phyloP scores from a whole-genome alignment of 2,113 vertebrate genomes.

The Centropus bengalensis region DNA sequence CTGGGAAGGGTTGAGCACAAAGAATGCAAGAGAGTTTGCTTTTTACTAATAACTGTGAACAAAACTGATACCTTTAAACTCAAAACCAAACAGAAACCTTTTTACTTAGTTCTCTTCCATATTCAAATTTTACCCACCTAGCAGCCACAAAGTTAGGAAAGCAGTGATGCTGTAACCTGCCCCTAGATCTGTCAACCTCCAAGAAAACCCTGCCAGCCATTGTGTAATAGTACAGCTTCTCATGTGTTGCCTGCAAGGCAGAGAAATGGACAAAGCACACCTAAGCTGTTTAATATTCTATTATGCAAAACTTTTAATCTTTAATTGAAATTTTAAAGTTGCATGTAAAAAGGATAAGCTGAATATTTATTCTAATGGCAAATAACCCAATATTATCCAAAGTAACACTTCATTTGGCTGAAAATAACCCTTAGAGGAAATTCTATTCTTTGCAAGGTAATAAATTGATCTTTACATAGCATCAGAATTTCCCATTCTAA shows the following conservation, averaged over 20 bases:
- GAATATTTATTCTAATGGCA: neutral
- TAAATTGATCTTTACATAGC: constrained; percentile 9
- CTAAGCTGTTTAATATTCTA: neutral
- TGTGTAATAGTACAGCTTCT: neutral
- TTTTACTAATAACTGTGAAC: constrained; percentile 28
- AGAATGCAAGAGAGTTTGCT: neutral
- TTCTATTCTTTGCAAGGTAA: constrained; percentile 26
- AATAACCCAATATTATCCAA: neutral
- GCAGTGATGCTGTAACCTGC: neutral
- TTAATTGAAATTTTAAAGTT: constrained; percentile 6
- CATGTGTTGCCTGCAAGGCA: neutral
- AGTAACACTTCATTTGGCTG: constrained; percentile 5
- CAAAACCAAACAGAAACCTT: neutral
- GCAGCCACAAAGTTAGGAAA: constrained; percentile 11
- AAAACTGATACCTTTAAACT: constrained; percentile 7
- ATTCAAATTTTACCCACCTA: neutral
- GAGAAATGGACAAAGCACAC: neutral
- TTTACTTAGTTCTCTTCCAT: neutral
- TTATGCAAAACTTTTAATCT: neutral
- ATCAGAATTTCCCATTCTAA: neutral
- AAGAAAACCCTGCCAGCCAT: constrained; percentile 37
- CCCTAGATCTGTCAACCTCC: neutral
- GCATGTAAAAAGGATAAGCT: neutral
- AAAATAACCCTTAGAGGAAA: constrained; percentile 47
- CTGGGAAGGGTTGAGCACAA: neutral